These are phyloP conservation scores for Thymelicus lineola DNA, from an alignment of 2,888 invertebrate species.

Conservation along the genomic window DNA sequence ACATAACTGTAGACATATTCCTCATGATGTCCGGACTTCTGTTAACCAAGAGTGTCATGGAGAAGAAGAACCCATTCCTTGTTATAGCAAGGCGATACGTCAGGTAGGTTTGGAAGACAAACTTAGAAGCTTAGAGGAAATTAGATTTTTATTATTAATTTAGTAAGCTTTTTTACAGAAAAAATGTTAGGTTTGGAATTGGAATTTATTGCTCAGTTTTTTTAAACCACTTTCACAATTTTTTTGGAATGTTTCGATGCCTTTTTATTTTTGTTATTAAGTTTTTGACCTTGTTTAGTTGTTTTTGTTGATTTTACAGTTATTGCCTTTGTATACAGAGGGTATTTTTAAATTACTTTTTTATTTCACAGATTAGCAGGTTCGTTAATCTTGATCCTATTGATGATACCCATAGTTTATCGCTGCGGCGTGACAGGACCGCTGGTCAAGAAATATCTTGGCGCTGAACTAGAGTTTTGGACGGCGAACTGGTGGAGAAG, in stretches of 20 bases:
- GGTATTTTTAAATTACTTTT: not conserved
- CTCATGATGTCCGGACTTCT: conserved; percentile 54
- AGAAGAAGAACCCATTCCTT: not conserved
- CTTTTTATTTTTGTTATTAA: no score
- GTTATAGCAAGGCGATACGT: not conserved
- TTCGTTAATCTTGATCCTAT: conserved; percentile 6
- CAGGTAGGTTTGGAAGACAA: not conserved
- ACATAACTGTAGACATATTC: conserved; percentile 54
- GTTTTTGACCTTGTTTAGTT: no score
- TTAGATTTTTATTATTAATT: not conserved
- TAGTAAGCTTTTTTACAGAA: no score
- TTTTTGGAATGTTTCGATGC: no score
- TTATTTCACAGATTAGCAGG: conserved; percentile 10
- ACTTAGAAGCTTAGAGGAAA: not conserved
- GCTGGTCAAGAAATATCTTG: not conserved
- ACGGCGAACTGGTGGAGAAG: conserved; percentile 10
- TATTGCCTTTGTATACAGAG: no score
- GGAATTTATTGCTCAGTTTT: no score
- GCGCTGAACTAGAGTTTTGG: not conserved
- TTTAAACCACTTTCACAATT: no score
- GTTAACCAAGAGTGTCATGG: not conserved
- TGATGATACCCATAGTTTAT: not conserved
- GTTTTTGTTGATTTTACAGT: no score
- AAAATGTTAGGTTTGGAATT: no score
- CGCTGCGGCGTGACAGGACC: not conserved